Evolutionary conservation across 2,797 vertebrate species (phyloP).

Genomic region (Euphonia xanthogaster): DNA sequence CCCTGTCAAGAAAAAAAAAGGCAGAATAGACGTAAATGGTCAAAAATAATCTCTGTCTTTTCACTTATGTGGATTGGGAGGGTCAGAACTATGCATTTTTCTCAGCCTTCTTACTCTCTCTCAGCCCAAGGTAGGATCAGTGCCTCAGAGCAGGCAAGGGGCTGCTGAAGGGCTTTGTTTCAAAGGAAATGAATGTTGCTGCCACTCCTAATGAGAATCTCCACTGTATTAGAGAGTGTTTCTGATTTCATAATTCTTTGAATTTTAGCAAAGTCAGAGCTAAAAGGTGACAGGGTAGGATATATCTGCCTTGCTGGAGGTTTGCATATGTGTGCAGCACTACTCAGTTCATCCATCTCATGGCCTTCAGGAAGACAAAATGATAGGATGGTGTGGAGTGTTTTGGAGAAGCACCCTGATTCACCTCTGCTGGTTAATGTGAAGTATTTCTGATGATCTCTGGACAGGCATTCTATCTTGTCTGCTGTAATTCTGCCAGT

Average conservation of each 20-base stretch:
- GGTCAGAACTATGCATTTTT: constrained; percentile 68
- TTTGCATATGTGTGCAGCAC: background rate
- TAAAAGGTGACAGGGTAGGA: background rate
- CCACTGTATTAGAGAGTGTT: background rate
- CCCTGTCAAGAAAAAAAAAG: constrained; percentile 41
- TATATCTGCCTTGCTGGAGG: background rate
- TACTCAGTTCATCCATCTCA: background rate
- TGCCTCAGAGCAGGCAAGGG: constrained; percentile 15
- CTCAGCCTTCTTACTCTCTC: constrained; percentile 45
- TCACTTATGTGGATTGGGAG: constrained; percentile 44
- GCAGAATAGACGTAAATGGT: constrained; percentile 42
- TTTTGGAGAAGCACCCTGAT: background rate
- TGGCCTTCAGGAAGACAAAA: background rate
- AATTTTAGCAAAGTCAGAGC: background rate
- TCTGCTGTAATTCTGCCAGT: background rate
- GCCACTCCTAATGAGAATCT: background rate
- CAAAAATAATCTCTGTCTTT: constrained; percentile 52
- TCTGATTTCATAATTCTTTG: background rate
- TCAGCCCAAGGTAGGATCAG: constrained; percentile 33
- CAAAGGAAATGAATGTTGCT: background rate
- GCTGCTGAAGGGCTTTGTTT: constrained; percentile 5
- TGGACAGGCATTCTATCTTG: background rate
- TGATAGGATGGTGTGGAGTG: background rate
- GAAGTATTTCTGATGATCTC: background rate
- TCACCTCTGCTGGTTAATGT: background rate